Base-by-base conservation (phyloP, 2,113 vertebrate genomes). In the Chelonoidis abingdonii region DNA sequence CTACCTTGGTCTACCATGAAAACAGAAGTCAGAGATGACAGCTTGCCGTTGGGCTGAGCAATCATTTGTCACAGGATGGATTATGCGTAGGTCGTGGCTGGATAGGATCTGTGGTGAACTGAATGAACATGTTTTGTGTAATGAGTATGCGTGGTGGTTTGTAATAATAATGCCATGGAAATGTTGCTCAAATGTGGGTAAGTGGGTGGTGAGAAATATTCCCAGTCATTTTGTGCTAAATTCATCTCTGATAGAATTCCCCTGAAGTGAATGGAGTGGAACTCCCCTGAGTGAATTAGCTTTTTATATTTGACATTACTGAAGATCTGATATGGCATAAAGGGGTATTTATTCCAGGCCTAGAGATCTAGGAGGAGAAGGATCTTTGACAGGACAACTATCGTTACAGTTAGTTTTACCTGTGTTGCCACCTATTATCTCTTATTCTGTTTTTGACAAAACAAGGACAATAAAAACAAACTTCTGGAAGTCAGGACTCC, bases 1-100 rank as follows among this genome's bases (percentile, higher is more conserved):
- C n/a, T 59, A 93, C 95, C 93, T 91, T 79, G 59, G 92, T 88
- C 97, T 96, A 94, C 92, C 92, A 87, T 81, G 83, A 92, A 93
- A 89, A 6, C 29, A 92, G 92, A 96, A 97, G 89, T 1, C 38
- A n/a, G 80, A 86, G 69, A 29, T 56, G 85, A 76, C 53, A 19
- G 84, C n/a, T 35, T 0, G 54, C 75, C 57, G 57, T 76, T 52
- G 27, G 93, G 88, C 91, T 94, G 81, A 87, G 87, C 16, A 95
- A 92, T 53, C 2, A 0, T 86, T 62, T 86, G 95, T 96, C 96
- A 96, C 80, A 92, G 83, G 86, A 83, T 5, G 9, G n/a, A 89
- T 72, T 35, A 3, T 0, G 25, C 1, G 80, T 27, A 76, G 80
- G 90, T 4, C 62, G 87, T 0, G 88, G 93, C 84, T 87, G 80